Evolutionary conservation across 1,140 invertebrate genomes (phyloP), one percentile per base, ranked within the genome.

Genomic region (Halyomorpha halys): DNA sequence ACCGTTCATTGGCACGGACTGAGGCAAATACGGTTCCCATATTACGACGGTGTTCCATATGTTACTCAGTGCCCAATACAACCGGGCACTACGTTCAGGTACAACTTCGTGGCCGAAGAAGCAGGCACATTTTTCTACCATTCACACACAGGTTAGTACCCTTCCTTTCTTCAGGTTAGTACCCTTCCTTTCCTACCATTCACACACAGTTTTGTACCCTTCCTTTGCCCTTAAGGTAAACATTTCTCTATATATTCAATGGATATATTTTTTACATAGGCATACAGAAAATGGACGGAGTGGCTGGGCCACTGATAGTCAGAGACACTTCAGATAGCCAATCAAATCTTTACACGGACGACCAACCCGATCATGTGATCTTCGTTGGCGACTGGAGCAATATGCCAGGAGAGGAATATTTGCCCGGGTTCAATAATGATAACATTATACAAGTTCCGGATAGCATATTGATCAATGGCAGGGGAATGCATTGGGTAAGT

Each of bases 301-400:
- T 85, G 0, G 88, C 86, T 64, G 90, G 91, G 0, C 76, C 86
- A 0, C 74, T 92, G 19, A 82, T 93, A 21, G 81, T 91, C 14
- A 75, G 85, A 23, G 76, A 81, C 61, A 78, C 83, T 0, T 89
- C 18, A 21, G 53, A 56, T 15, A 75, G 77, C 13, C 81, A 87
- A 71, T 69, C 72, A 0, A 68, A 74, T 21, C 73, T 84, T 0
- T 88, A 87, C 70, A 89, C 91, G 68, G 78, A 77, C 65, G 86
- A 84, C 73, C 78, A 86, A 47, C 80, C 82, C 2, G 82, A 86
- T 14, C 87, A 91, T 72, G 78, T 81, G 0, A 81, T 93, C 67
- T 74, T 85, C 2, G 75, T 92, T 4, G 81, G 84, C 27, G 90
- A 94, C 71, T 94, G 90, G 90, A 78, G 85, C n/a, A 82, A 85